Evolutionary conservation across 2,888 invertebrate species (phyloP), one percentile per base, ranked within the genome.

Genomic region (Rhopalosiphum nymphaeae): DNA sequence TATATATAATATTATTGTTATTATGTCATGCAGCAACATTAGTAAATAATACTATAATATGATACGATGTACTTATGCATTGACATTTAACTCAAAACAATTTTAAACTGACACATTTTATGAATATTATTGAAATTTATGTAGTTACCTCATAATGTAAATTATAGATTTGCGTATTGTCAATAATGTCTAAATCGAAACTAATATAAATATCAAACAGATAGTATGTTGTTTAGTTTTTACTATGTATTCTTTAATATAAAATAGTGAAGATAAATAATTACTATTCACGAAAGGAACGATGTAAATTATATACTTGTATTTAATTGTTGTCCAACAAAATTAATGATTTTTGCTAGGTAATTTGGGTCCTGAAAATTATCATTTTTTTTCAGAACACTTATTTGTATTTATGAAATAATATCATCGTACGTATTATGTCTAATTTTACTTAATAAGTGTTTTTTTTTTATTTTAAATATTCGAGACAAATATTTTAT

Each of bases 101-200:
- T 78, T 78, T 78, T 36, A 36, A 78, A 78, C 78, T 36, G 78
- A 78, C 78, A 21, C 36, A 21, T 78, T 42, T 78, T 42, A 78
- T 78, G 78, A 78, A 78, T 36, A 78, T 78, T 78, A 78, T 78
- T 78, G 36, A 78, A 78, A 78, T 78, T 78, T 78, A 78, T n/a
- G n/a, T 78, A 78, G 78, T 36, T 36, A 78, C 53, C 53, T 78
- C 21, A 7, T 78, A 78, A 78, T 36, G 78, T 36, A 36, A 36
- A 36, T 78, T 78, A 36, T 78, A 36, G 36, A 36, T 78, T 78
- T 21, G 78, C 7, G 78, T 36, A 78, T 78, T 78, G 36, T 21
- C 78, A 78, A 36, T 78, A 36, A 78, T 21, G 36, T 78, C 78
- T 78, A 36, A 78, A 78, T 36, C 78, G 21, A 78, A 25, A 36